Evolutionary conservation across 2,113 vertebrate species (phyloP).

Genomic region (Rhynchomys soricoides): DNA sequence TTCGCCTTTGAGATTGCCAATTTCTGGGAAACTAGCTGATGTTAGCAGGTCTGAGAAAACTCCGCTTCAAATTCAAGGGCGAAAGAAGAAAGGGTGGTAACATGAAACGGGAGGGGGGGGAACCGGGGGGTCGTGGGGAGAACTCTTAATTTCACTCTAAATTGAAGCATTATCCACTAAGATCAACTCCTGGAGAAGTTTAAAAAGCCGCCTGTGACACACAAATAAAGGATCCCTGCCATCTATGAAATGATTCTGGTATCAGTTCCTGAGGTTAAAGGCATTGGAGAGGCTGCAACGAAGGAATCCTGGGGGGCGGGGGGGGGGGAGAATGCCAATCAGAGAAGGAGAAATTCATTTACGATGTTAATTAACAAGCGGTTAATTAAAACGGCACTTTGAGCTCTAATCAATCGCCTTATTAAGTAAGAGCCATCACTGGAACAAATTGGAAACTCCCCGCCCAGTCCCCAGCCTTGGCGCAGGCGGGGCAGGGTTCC

Average conservation of each 20-base stretch:
- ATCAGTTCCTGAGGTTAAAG: conserved; percentile 10
- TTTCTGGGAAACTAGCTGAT: neutral
- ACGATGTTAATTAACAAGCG: conserved; percentile 91
- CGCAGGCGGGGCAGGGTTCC: conserved; percentile 20
- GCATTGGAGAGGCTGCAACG: neutral
- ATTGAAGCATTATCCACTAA: neutral
- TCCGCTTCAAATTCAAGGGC: neutral
- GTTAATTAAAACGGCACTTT: conserved; percentile 92
- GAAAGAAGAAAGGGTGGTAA: neutral
- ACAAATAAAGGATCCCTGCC: neutral
- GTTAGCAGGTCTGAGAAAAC: neutral
- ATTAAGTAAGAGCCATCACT: conserved; percentile 87
- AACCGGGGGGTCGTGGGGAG: rapidly evolving
- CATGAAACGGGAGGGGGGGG: neutral
- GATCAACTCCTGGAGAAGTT: neutral
- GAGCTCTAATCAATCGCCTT: conserved; percentile 92
- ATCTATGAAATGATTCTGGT: neutral
- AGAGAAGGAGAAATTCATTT: conserved; percentile 83
- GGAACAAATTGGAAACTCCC: conserved; percentile 91
- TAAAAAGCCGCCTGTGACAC: neutral
- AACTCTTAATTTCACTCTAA: neutral
- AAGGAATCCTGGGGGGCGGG: neutral
- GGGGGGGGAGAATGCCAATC: conserved; percentile 84
- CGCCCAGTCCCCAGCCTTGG: conserved; percentile 74
- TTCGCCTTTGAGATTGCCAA: neutral